Conservation (phyloP, 2,797 vertebrate species). For the Carcharodon carcharias region DNA sequence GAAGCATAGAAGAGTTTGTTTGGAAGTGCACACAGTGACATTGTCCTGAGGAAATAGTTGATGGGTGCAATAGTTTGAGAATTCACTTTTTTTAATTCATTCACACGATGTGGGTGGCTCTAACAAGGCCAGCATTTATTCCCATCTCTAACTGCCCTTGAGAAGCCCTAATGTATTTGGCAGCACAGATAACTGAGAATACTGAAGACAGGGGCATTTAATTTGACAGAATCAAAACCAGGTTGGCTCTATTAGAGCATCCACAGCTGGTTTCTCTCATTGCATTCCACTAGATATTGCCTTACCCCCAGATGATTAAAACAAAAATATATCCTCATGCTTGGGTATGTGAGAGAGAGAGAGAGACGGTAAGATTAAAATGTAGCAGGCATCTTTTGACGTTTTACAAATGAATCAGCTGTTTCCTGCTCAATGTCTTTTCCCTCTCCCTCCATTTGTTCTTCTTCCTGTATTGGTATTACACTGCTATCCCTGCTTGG, state of each 20-base stretch:
- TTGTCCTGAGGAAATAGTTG: no score
- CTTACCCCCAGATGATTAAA: not conserved
- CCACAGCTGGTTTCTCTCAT: not conserved
- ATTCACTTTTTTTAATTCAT: no score
- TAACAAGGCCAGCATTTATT: no score
- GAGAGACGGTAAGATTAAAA: not conserved
- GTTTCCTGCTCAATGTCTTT: not conserved
- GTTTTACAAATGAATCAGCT: not conserved
- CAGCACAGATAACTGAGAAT: not conserved
- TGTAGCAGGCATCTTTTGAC: no score
- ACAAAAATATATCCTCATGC: not conserved
- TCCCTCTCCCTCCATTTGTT: not conserved
- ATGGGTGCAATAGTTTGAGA: no score
- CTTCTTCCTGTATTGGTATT: not conserved
- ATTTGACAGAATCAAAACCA: not conserved
- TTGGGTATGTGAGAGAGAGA: not conserved
- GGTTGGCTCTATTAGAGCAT: not conserved
- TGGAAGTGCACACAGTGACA: no score
- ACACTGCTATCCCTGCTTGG: not conserved
- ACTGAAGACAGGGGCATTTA: not conserved
- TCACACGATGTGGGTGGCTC: no score
- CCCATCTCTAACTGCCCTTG: no score
- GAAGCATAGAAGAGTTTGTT: no score
- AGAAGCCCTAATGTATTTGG: not conserved
- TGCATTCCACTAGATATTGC: not conserved